These are phyloP conservation scores for Anseranas semipalmata DNA, from an alignment of 2,113 vertebrate species.

Conservation along the genomic window DNA sequence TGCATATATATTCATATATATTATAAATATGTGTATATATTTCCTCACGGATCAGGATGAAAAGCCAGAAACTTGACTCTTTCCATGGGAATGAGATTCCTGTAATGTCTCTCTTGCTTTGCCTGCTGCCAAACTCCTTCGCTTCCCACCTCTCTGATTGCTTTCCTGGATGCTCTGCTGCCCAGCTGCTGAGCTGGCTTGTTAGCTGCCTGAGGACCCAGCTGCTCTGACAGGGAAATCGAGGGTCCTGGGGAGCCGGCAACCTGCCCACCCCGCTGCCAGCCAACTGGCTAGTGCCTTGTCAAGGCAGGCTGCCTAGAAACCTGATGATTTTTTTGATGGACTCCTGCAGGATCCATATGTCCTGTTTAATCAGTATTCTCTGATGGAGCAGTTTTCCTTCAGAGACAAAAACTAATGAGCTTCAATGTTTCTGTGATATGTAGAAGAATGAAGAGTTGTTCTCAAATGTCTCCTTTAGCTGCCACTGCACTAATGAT, in stretches of 20 bases:
- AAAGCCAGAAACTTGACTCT: not conserved
- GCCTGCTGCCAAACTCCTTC: not conserved
- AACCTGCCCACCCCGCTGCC: not conserved
- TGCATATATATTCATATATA: not conserved
- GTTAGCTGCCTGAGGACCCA: not conserved
- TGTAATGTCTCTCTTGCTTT: not conserved
- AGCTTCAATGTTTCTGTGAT: not conserved
- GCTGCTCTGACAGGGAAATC: not conserved
- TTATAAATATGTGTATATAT: not conserved
- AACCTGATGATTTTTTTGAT: not conserved
- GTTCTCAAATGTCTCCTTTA: not conserved
- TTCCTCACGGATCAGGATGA: not conserved
- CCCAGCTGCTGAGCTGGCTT: not conserved
- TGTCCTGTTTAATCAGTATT: not conserved
- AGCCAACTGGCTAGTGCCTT: not conserved
- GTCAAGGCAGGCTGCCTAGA: not conserved
- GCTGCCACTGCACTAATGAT: rapidly evolving
- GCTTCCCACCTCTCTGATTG: not conserved
- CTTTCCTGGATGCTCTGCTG: not conserved
- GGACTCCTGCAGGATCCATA: not conserved
- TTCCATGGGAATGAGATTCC: not conserved
- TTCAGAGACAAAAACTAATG: not conserved
- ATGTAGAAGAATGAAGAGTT: not conserved
- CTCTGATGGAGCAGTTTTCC: not conserved
- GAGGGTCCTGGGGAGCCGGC: not conserved